Conservation (phyloP, 1,140 invertebrate genomes). For the Drosophila nikananu region DNA sequence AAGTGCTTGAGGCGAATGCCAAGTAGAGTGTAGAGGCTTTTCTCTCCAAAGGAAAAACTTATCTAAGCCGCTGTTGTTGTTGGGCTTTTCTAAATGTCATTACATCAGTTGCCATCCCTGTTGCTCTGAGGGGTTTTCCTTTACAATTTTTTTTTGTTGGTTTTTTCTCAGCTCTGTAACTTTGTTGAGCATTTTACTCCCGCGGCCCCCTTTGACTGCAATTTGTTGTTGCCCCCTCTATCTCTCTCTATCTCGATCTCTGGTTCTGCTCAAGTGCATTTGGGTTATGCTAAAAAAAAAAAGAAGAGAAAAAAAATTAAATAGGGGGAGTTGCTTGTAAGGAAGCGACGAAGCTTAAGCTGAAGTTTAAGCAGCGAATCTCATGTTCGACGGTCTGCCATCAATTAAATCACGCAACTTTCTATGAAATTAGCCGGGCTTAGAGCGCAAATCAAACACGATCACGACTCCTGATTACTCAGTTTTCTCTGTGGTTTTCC, state of each 20-base stretch:
- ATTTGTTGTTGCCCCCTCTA: conserved; percentile 12
- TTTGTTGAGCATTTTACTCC: conserved; percentile 40
- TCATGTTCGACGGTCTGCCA: conserved; percentile 22
- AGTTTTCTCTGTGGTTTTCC: conserved; percentile 8
- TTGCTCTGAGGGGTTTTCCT: conserved; percentile 28
- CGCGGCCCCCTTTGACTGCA: conserved; percentile 13
- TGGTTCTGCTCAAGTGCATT: conserved; percentile 51
- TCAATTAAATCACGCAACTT: conserved; percentile 72
- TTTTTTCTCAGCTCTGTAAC: conserved; percentile 13
- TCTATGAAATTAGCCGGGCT: conserved; percentile 63
- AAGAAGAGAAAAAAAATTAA: not conserved
- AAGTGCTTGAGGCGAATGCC: conserved; percentile 66
- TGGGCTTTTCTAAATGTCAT: conserved; percentile 67
- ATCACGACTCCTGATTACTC: conserved; percentile 27
- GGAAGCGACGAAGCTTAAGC: conserved; percentile 19
- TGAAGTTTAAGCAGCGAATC: conserved; percentile 8
- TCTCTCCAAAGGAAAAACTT: conserved; percentile 49
- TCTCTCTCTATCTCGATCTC: not conserved
- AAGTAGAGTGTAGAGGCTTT: conserved; percentile 55
- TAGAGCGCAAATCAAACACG: conserved; percentile 27
- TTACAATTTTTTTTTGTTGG: conserved; percentile 12
- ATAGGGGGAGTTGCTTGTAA: conserved; percentile 27
- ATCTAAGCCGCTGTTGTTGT: conserved; percentile 11
- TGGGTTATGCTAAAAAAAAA: conserved; percentile 33
- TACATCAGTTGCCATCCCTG: conserved; percentile 52